A percentile compares a stretch with the other conserved stretches of the same genome.
Conservation (phyloP, 2,888 invertebrate genomes). For the Tubulanus polymorphus region DNA sequence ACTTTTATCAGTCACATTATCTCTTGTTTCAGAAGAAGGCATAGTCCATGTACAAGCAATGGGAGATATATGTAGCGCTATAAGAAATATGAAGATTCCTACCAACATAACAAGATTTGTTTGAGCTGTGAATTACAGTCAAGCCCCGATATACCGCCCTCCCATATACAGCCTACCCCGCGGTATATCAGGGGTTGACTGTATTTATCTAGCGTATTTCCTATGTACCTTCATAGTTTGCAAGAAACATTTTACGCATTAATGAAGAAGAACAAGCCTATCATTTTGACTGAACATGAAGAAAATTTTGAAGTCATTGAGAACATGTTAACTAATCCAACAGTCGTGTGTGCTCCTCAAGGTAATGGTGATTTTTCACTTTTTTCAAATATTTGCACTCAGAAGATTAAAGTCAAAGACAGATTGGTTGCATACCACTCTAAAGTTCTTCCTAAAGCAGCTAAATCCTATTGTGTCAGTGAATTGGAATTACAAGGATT, state of each 20-base stretch:
- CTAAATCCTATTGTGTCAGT: not conserved
- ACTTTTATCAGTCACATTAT: not conserved
- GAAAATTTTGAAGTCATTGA: not conserved
- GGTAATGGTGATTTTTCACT: not conserved
- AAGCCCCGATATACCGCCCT: no score
- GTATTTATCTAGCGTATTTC: no score
- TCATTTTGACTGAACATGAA: not conserved
- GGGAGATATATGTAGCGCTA: not conserved
- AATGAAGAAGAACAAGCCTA: not conserved
- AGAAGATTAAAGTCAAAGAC: no score
- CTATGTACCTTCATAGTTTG: not conserved
- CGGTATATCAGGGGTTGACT: no score
- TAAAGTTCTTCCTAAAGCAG: not conserved
- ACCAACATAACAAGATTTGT: not conserved
- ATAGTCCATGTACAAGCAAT: not conserved
- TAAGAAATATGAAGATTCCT: not conserved
- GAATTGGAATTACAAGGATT: not conserved
- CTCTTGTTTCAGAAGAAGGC: not conserved
- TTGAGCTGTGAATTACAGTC: not conserved
- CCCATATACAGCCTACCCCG: no score
- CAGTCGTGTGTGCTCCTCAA: not conserved
- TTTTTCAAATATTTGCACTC: no score
- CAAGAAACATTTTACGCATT: not conserved
- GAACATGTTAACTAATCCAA: not conserved
- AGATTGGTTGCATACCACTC: slow-evolving; percentile 2